Conservation (phyloP, 2,888 invertebrate species). For the Hirtodrosophila histrioides region DNA sequence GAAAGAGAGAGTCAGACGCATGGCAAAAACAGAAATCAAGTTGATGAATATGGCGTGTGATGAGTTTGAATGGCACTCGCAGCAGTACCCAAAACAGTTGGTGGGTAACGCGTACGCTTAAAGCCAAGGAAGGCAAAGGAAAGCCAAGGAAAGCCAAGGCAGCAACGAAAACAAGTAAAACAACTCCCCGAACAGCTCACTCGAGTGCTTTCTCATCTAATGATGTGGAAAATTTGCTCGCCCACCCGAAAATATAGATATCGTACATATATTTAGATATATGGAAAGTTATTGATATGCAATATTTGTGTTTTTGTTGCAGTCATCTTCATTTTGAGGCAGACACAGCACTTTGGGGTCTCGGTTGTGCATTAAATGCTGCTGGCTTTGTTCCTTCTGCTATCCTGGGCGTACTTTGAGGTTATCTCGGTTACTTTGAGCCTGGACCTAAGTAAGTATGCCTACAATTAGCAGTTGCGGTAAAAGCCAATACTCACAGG, state of each 20-base stretch:
- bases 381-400: slow-evolving; percentile 13
- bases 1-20: slow-evolving; percentile 10
- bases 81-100: slow-evolving; percentile 41
- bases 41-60: slow-evolving; percentile 76
- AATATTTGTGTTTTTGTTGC: slow-evolving; percentile 58
- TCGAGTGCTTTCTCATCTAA: slow-evolving; percentile 72
- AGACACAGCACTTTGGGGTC: slow-evolving; percentile 33
- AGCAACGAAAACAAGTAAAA: slow-evolving; percentile 33
- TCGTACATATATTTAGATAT: slow-evolving; percentile 11
- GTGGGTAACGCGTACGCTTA: slow-evolving; percentile 28
- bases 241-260: slow-evolving; percentile 31
- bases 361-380: slow-evolving; percentile 38
- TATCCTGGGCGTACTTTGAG: slow-evolving; percentile 21
- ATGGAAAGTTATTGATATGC: slow-evolving; percentile 66
- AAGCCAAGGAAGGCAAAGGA: slow-evolving; percentile 9
- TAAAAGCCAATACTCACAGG: slow-evolving; percentile 35
- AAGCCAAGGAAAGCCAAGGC: background rate
- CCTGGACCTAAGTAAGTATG: slow-evolving; percentile 15
- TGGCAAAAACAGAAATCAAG: slow-evolving; percentile 53
- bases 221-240: slow-evolving; percentile 79
- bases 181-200: slow-evolving; percentile 62
- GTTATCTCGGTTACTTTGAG: slow-evolving; percentile 51
- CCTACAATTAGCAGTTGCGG: slow-evolving; percentile 63
- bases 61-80: slow-evolving; percentile 65
- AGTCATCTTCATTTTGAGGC: slow-evolving; percentile 37